phyloP scores from a whole-genome alignment of 2,888 invertebrate genomes.

The Orthosia gothica region DNA sequence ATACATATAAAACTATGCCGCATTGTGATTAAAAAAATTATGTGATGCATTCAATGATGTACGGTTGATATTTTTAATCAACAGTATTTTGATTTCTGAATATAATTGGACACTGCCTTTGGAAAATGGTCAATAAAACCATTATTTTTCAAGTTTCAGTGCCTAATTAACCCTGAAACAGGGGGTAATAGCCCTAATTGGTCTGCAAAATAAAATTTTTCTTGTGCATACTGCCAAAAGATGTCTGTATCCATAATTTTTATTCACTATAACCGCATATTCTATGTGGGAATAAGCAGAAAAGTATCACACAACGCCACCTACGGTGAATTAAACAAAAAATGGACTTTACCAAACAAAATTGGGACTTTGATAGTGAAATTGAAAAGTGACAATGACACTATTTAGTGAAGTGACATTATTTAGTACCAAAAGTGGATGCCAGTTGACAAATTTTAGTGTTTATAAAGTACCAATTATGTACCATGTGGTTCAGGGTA shows the following conservation, averaged over 20 bases:
- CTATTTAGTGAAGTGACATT: constrained; percentile 60
- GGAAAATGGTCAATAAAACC: not conserved
- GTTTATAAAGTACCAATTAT: constrained; percentile 45
- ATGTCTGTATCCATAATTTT: not conserved
- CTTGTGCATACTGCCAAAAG: not conserved
- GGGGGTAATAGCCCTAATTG: not conserved
- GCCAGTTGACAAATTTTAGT: constrained; percentile 59
- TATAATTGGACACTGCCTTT: not conserved
- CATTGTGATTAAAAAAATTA: constrained; percentile 20
- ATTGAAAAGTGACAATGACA: constrained; percentile 64
- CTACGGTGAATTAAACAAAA: constrained; percentile 24
- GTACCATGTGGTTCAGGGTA: constrained; percentile 22
- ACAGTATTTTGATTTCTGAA: not conserved
- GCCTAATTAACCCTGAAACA: not conserved
- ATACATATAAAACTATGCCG: constrained; percentile 1
- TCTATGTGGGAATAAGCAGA: not conserved
- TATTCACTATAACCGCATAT: constrained; percentile 28
- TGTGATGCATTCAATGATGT: constrained; percentile 4
- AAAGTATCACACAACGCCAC: constrained; percentile 17
- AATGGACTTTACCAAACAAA: constrained; percentile 45
- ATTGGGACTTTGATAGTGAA: constrained; percentile 66
- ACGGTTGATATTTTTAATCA: too few species aligned
- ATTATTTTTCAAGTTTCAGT: not conserved
- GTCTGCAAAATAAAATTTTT: not conserved
- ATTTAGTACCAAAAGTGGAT: constrained; percentile 46